Percentiles rank a stretch among this genome's conserved stretches.
These are phyloP conservation scores for Achlya flavicornis DNA, from an alignment of 2,888 invertebrate genomes.

Conservation along the genomic window DNA sequence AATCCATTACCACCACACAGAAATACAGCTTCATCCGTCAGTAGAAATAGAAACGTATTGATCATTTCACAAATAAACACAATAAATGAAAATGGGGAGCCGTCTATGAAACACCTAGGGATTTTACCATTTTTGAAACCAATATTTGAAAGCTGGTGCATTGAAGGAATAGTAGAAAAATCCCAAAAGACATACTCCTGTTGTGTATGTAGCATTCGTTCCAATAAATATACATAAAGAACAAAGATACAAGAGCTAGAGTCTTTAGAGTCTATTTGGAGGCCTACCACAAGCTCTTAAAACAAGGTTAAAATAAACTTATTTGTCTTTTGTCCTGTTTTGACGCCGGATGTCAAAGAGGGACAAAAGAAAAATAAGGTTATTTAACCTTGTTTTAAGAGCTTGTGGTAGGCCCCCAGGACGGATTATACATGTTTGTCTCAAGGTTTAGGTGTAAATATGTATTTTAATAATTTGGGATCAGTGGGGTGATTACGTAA, in stretches of 20 bases:
- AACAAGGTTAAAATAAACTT: too few species aligned
- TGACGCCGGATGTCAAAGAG: too few species aligned
- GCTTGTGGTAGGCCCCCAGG: too few species aligned
- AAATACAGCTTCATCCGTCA: background rate
- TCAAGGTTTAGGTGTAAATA: too few species aligned
- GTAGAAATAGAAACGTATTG: slow-evolving; percentile 18
- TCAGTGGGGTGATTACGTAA: too few species aligned
- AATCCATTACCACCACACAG: background rate
- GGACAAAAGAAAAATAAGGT: too few species aligned
- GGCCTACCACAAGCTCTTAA: too few species aligned
- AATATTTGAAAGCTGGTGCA: slow-evolving; percentile 30
- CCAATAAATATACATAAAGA: slow-evolving; percentile 9
- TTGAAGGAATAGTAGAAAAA: slow-evolving; percentile 27
- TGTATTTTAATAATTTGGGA: too few species aligned
- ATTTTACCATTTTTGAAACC: slow-evolving; percentile 27
- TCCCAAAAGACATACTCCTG: background rate
- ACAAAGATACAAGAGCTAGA: background rate
- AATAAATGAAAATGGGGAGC: slow-evolving; percentile 14
- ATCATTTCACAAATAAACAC: slow-evolving; percentile 15
- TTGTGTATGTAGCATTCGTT: background rate
- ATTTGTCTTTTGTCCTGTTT: too few species aligned
- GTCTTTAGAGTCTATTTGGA: too few species aligned
- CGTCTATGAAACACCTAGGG: slow-evolving; percentile 17
- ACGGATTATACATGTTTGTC: too few species aligned
- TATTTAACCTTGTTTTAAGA: too few species aligned